Evolutionary conservation across 92 coral and sea anemone genomes (phyloP).

Genomic region (Micromussa lordhowensis): DNA sequence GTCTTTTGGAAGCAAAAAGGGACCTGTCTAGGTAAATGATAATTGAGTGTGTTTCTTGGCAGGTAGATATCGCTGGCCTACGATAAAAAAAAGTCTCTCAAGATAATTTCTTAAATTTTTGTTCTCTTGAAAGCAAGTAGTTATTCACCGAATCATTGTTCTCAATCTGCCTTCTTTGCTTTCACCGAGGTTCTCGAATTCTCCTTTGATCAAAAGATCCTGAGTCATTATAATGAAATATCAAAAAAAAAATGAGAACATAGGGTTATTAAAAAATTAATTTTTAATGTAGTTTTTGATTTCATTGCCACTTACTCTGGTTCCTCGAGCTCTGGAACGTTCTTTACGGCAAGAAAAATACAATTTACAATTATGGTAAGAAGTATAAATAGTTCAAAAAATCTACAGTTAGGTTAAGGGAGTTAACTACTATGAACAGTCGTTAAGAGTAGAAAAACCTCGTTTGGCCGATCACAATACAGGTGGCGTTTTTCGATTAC

Average conservation of each 20-base stretch:
- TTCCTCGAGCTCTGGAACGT: constrained; percentile 94
- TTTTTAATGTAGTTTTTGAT: too few relatives aligned
- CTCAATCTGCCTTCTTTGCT: too few relatives aligned
- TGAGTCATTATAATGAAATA: too few relatives aligned
- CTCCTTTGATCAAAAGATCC: too few relatives aligned
- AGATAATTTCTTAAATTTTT: not conserved
- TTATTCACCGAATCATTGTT: not conserved
- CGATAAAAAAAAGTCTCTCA: not conserved
- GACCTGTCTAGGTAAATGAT: too few relatives aligned
- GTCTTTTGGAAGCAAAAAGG: too few relatives aligned
- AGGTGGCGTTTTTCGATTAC: too few relatives aligned
- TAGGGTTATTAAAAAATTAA: too few relatives aligned
- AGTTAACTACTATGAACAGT: not conserved
- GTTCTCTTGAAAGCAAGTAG: not conserved
- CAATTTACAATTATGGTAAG: constrained; percentile 93
- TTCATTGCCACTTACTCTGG: constrained; percentile 83
- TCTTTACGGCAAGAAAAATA: constrained; percentile 89
- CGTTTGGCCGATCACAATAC: too few relatives aligned
- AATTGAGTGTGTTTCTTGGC: too few relatives aligned
- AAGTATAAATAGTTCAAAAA: constrained; percentile 94
- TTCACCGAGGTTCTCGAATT: too few relatives aligned
- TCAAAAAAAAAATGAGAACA: too few relatives aligned
- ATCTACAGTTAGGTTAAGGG: constrained; percentile 74
- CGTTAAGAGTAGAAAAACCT: not conserved
- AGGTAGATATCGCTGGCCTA: not conserved